Conservation (phyloP, 2,113 vertebrate species). For the Sebastes fasciatus region DNA sequence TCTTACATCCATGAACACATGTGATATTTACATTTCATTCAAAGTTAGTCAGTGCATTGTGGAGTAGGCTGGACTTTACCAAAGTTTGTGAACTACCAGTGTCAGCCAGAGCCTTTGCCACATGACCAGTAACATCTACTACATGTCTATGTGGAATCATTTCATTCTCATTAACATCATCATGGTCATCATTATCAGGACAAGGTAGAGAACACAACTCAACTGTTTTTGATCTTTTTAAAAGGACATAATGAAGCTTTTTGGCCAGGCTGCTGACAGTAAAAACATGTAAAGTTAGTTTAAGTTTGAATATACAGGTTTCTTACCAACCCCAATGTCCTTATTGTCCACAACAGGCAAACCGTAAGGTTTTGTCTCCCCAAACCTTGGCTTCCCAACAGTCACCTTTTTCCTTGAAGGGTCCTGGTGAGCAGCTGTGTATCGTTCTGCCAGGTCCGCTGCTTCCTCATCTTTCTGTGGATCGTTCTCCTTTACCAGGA, state of each 20-base stretch:
- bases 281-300: neutral
- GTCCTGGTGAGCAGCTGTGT: too few relatives aligned
- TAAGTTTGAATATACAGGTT: neutral
- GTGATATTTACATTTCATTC: neutral
- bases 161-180: too few relatives aligned
- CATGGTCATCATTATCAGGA: too few relatives aligned
- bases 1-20: neutral
- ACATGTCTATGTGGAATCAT: too few relatives aligned
- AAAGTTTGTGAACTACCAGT: neutral
- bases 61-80: neutral
- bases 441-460: neutral
- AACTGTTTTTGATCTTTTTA: too few relatives aligned
- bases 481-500: too few relatives aligned
- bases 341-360: neutral
- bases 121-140: neutral
- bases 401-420: neutral
- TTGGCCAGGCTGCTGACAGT: neutral
- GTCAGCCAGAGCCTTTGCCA: neutral
- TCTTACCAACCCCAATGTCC: neutral
- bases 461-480: too few relatives aligned
- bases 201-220: too few relatives aligned
- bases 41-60: too few relatives aligned
- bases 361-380: too few relatives aligned
- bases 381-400: neutral
- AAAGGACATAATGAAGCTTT: neutral